Evolutionary conservation across 1,140 invertebrate genomes (phyloP).

Genomic region (Belonocnema kinseyi): DNA sequence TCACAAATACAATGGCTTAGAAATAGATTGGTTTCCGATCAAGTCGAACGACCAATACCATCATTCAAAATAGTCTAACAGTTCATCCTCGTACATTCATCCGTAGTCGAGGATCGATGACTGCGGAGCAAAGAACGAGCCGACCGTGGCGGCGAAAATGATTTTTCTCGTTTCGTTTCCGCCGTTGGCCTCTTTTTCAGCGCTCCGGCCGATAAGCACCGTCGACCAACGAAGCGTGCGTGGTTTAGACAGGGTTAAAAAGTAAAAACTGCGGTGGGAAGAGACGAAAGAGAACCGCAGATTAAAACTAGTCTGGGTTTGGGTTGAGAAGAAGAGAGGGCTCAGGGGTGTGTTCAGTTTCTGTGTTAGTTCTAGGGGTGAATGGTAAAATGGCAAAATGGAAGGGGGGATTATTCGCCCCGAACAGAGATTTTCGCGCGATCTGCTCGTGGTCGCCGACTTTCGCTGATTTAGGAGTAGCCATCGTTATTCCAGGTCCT

Average conservation of each 20-base stretch:
- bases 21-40: constrained; percentile 27
- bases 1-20: not conserved
- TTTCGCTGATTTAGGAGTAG: constrained; percentile 31
- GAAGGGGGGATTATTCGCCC: too few species aligned
- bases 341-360: not conserved
- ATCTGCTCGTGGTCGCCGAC: not conserved
- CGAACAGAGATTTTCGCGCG: constrained; percentile 7
- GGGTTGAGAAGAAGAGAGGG: not conserved
- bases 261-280: constrained; percentile 10
- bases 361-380: not conserved
- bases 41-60: constrained; percentile 18
- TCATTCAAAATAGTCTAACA: constrained; percentile 10
- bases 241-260: not conserved
- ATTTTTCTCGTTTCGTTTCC: constrained; percentile 30
- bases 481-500: constrained; percentile 34
- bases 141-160: constrained; percentile 24
- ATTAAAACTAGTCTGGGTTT: not conserved
- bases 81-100: constrained; percentile 26
- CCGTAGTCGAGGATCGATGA: constrained; percentile 18
- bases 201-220: not conserved
- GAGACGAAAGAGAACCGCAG: not conserved
- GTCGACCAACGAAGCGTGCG: constrained; percentile 25
- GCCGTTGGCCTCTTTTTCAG: constrained; percentile 9
- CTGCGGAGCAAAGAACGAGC: constrained; percentile 9
- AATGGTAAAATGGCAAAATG: not conserved